phyloP scores from a whole-genome alignment of 2,797 vertebrate genomes.

The Pempheris klunzingeri region DNA sequence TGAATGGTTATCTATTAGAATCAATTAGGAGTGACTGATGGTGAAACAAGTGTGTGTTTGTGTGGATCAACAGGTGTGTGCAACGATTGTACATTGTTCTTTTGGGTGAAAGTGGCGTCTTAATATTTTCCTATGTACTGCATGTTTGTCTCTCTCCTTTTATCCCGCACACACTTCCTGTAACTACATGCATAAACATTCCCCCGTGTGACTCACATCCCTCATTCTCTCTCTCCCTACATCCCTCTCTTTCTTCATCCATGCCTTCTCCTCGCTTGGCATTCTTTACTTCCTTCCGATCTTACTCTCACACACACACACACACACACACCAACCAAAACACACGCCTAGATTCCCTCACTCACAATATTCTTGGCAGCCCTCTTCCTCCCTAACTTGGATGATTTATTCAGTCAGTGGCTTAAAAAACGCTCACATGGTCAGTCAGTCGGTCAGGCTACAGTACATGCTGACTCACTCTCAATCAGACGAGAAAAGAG shows the following conservation, averaged over 20 bases:
- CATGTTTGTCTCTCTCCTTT: slow-evolving; percentile 3
- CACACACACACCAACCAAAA: slow-evolving; percentile 30
- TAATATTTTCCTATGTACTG: slow-evolving; percentile 16
- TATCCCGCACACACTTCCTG: slow-evolving; percentile 53
- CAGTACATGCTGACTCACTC: slow-evolving; percentile 63
- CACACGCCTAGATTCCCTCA: slow-evolving; percentile 18
- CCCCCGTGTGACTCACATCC: slow-evolving; percentile 67
- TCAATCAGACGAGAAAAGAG: slow-evolving; percentile 37
- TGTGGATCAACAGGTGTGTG: slow-evolving; percentile 37
- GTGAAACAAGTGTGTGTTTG: not conserved
- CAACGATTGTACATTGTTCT: fast-evolving
- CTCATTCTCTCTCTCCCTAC: slow-evolving; percentile 26
- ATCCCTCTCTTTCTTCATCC: slow-evolving; percentile 24
- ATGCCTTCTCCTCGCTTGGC: not conserved
- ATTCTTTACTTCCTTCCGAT: slow-evolving; percentile 51
- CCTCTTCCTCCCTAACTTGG: slow-evolving; percentile 5
- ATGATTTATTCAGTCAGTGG: slow-evolving; percentile 3
- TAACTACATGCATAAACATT: slow-evolving; percentile 57
- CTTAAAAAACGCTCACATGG: slow-evolving; percentile 37
- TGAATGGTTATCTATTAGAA: no score
- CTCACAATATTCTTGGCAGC: slow-evolving; percentile 8
- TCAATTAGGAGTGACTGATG: not conserved
- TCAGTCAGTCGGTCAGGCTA: slow-evolving; percentile 51
- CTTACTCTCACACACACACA: slow-evolving; percentile 47
- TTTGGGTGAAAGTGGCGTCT: slow-evolving; percentile 30